Conservation (phyloP, 2,888 invertebrate species). For the Trachelus tabidus region DNA sequence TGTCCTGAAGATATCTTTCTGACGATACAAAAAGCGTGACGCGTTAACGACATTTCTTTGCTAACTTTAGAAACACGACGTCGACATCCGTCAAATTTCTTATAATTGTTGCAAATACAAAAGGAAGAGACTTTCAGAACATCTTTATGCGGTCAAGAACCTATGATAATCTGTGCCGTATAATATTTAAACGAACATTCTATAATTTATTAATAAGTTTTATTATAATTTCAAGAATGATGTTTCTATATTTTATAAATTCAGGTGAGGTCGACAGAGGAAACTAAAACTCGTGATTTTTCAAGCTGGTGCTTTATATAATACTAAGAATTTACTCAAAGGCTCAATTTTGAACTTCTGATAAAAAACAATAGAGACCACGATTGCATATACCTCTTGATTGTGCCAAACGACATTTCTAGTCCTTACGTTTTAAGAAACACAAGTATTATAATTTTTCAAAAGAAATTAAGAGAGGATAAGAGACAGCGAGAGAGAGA, state of each 20-base stretch:
- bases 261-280: not conserved
- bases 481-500: not conserved
- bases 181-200: no score
- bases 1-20: not conserved
- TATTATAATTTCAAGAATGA: not conserved
- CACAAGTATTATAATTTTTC: conserved; percentile 22
- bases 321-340: not conserved
- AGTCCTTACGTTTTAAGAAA: conserved; percentile 30
- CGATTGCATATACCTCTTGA: conserved; percentile 43
- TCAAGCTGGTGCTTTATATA: not conserved
- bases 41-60: no score
- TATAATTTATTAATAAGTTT: not conserved
- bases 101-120: no score
- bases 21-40: no score
- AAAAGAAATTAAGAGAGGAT: not conserved
- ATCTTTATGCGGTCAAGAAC: no score
- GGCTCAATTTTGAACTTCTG: not conserved
- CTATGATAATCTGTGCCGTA: no score
- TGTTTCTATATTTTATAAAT: not conserved
- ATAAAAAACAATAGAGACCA: conserved; percentile 14
- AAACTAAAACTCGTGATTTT: not conserved
- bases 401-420: conserved; percentile 44
- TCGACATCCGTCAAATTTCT: no score
- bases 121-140: no score
- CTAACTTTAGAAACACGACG: no score